These are phyloP conservation scores for Megathymus violae DNA, from an alignment of 1,140 invertebrate species.

Conservation along the genomic window DNA sequence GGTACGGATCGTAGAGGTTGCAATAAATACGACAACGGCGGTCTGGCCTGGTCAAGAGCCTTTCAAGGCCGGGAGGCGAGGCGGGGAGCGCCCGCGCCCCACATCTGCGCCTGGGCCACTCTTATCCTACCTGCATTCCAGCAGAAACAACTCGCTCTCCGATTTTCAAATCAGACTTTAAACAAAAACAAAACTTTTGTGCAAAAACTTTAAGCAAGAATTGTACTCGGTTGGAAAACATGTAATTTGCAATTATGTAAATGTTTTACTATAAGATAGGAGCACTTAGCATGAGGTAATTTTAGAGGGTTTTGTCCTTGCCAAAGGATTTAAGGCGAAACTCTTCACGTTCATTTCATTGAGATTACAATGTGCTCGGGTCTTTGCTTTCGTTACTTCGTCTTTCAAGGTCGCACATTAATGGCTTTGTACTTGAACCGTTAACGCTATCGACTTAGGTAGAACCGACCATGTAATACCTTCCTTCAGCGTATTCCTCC, in stretches of 20 bases:
- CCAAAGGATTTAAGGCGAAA: constrained; percentile 39
- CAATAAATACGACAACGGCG: constrained; percentile 81
- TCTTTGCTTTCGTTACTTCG: constrained; percentile 67
- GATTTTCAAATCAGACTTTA: constrained; percentile 11
- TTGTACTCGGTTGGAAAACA: background rate
- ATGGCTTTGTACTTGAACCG: constrained; percentile 74
- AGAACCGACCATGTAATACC: constrained; percentile 44
- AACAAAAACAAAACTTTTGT: too few species aligned
- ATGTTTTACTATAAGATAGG: too few species aligned
- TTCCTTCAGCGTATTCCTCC: constrained; percentile 49
- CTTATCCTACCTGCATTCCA: constrained; percentile 69
- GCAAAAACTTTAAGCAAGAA: background rate
- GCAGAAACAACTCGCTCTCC: constrained; percentile 47
- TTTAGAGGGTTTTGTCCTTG: background rate
- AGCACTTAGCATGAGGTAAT: constrained; percentile 4
- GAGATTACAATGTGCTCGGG: constrained; percentile 64
- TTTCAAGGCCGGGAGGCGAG: constrained; percentile 81
- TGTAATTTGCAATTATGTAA: background rate
- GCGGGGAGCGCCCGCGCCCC: constrained; percentile 75
- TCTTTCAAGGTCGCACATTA: constrained; percentile 71
- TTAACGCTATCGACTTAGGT: constrained; percentile 51
- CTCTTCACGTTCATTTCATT: constrained; percentile 65
- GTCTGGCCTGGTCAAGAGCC: constrained; percentile 81
- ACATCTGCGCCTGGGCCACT: constrained; percentile 67
- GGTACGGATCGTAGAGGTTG: constrained; percentile 81